Percentiles rank a stretch among this genome's conserved stretches.
phyloP scores from a whole-genome alignment of 1,140 invertebrate species.

The Ceratitis capitata region DNA sequence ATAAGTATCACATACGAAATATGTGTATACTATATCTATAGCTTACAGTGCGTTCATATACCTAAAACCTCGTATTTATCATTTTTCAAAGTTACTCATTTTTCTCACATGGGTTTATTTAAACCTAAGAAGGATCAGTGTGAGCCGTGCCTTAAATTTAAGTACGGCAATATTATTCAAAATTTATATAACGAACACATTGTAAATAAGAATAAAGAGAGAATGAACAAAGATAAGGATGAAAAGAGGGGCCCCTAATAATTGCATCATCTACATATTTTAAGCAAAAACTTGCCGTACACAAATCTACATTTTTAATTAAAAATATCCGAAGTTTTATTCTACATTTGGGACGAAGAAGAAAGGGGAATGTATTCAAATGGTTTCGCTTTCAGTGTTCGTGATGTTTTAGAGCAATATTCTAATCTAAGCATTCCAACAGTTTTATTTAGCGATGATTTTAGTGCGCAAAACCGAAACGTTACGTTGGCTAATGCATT shows the following conservation, averaged over 20 bases:
- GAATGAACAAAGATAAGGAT: no score
- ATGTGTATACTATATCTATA: no score
- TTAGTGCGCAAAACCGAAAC: conserved; percentile 61
- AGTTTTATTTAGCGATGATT: conserved; percentile 58
- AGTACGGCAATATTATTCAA: not conserved
- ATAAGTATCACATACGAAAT: no score
- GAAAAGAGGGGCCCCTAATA: not conserved
- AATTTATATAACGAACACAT: no score
- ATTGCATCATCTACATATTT: not conserved
- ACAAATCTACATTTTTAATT: not conserved
- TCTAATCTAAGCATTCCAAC: conserved; percentile 44
- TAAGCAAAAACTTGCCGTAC: not conserved
- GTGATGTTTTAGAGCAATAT: not conserved
- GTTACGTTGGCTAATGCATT: conserved; percentile 57
- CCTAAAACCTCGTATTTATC: not conserved
- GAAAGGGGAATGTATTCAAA: conserved; percentile 5
- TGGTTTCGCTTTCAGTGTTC: not conserved
- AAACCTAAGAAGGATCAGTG: conserved; percentile 24
- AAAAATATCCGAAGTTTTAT: not conserved
- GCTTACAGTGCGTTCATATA: no score
- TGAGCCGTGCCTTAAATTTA: not conserved
- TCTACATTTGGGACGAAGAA: not conserved
- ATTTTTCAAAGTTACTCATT: not conserved
- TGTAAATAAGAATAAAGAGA: not conserved
- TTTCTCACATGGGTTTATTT: not conserved